phyloP scores from a whole-genome alignment of 2,888 invertebrate genomes.

The Melieria omissa region DNA sequence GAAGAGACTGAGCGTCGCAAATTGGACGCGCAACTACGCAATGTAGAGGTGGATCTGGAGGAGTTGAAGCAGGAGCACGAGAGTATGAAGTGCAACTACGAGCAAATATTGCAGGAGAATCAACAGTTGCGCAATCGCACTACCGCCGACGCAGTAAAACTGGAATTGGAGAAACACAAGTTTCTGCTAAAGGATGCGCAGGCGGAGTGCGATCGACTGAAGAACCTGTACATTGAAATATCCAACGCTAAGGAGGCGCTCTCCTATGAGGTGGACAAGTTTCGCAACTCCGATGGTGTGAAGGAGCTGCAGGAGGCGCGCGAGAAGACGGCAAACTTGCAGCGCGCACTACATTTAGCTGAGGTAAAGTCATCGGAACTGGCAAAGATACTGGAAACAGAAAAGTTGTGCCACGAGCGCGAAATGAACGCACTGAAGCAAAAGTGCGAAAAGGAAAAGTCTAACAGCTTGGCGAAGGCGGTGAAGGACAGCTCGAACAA shows the following conservation, averaged over 20 bases:
- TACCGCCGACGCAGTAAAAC: slow-evolving; percentile 48
- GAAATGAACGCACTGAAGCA: slow-evolving; percentile 56
- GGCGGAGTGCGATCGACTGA: slow-evolving; percentile 70
- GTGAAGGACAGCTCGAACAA: slow-evolving; percentile 52
- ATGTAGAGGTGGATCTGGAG: slow-evolving; percentile 69
- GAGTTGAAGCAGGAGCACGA: slow-evolving; percentile 58
- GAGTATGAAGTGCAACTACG: slow-evolving; percentile 53
- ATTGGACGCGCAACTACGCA: slow-evolving; percentile 68
- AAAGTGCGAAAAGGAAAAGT: slow-evolving; percentile 53
- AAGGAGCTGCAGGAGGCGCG: slow-evolving; percentile 70
- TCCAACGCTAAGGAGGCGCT: slow-evolving; percentile 73
- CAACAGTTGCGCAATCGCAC: slow-evolving; percentile 47
- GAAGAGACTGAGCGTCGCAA: slow-evolving; percentile 68
- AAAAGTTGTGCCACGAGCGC: slow-evolving; percentile 64
- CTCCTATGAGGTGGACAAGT: slow-evolving; percentile 70
- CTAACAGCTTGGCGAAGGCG: slow-evolving; percentile 39
- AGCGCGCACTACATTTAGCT: slow-evolving; percentile 62
- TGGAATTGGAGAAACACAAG: slow-evolving; percentile 70
- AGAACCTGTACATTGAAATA: slow-evolving; percentile 70
- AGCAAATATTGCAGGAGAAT: slow-evolving; percentile 56
- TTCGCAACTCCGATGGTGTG: slow-evolving; percentile 68
- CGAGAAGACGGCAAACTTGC: slow-evolving; percentile 70
- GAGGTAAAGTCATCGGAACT: slow-evolving; percentile 62
- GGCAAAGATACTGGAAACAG: slow-evolving; percentile 69
- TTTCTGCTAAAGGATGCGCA: slow-evolving; percentile 69